These are phyloP conservation scores for Euclidia mi DNA, from an alignment of 2,888 invertebrate genomes.

Conservation along the genomic window DNA sequence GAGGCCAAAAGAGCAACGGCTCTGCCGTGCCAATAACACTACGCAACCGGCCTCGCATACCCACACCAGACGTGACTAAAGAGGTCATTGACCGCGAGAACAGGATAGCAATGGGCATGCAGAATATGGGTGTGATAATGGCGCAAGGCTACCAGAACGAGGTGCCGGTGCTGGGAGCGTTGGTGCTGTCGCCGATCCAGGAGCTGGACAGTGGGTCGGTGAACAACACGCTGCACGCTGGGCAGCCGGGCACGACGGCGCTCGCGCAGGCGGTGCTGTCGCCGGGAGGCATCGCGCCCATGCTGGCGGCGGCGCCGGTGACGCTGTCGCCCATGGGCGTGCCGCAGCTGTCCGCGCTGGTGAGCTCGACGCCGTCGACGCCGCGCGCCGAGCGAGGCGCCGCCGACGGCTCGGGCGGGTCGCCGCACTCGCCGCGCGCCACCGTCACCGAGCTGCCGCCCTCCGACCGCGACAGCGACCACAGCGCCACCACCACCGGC, in stretches of 20 bases:
- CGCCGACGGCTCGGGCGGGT: constrained; percentile 60
- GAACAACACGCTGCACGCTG: constrained; percentile 93
- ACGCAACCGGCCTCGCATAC: constrained; percentile 96
- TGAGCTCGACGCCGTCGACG: constrained; percentile 88
- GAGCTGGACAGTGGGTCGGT: constrained; percentile 95
- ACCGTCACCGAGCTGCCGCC: constrained; percentile 68
- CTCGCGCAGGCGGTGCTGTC: constrained; percentile 94
- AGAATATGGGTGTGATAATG: constrained; percentile 92
- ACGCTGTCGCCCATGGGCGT: constrained; percentile 90
- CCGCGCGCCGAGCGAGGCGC: constrained; percentile 71
- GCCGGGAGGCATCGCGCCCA: constrained; percentile 86
- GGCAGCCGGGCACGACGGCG: constrained; percentile 93
- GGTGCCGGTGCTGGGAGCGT: constrained; percentile 93
- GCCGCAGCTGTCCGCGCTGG: constrained; percentile 89
- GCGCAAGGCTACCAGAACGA: constrained; percentile 92
- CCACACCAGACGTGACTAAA: constrained; percentile 96
- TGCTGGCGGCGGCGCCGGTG: constrained; percentile 84
- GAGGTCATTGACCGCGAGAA: constrained; percentile 94
- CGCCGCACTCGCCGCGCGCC: constrained; percentile 59
- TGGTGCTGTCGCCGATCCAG: constrained; percentile 95
- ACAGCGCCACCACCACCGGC: constrained; percentile 66
- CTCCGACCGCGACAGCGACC: constrained; percentile 77
- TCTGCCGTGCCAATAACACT: constrained; percentile 91
- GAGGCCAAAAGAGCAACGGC: constrained; percentile 92
- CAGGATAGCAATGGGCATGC: constrained; percentile 89